Evolutionary conservation across 2,113 vertebrate genomes (phyloP).

Genomic region (Trichechus manatus): DNA sequence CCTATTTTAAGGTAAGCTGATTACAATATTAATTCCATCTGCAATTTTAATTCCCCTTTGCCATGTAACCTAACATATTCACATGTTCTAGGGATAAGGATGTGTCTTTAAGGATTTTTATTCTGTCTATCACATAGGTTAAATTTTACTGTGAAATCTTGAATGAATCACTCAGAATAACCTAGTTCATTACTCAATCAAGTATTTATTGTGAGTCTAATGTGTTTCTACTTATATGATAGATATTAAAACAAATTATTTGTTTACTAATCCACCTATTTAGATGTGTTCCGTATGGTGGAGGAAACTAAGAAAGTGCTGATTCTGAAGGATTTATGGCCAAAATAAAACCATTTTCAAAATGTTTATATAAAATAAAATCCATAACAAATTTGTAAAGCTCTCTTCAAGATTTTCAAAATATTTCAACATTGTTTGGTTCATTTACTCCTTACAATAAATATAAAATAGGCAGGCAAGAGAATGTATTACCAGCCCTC

Average conservation of each 20-base stretch:
- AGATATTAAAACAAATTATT: not conserved
- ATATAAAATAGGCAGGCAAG: not conserved
- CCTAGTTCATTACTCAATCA: not conserved
- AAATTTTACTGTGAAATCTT: not conserved
- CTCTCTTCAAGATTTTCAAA: not conserved
- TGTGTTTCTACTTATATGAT: not conserved
- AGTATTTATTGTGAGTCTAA: not conserved
- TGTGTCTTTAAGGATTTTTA: not conserved
- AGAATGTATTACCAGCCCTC: not conserved
- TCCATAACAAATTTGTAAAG: not conserved
- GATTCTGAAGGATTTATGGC: not conserved
- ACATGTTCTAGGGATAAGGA: not conserved
- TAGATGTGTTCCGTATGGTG: not conserved
- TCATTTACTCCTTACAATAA: not conserved
- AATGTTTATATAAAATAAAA: conserved; percentile 15
- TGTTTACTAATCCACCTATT: not conserved
- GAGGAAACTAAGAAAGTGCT: not conserved
- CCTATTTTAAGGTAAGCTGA: not conserved
- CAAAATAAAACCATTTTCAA: not conserved
- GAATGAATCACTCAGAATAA: not conserved
- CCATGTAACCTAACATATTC: not conserved
- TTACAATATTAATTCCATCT: not conserved
- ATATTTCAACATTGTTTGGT: not conserved
- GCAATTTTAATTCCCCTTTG: not conserved
- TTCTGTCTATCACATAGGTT: not conserved